Evolutionary conservation across 1,140 invertebrate genomes (phyloP), one percentile per base, ranked within the genome.

Genomic region (Chlorops oryzae): DNA sequence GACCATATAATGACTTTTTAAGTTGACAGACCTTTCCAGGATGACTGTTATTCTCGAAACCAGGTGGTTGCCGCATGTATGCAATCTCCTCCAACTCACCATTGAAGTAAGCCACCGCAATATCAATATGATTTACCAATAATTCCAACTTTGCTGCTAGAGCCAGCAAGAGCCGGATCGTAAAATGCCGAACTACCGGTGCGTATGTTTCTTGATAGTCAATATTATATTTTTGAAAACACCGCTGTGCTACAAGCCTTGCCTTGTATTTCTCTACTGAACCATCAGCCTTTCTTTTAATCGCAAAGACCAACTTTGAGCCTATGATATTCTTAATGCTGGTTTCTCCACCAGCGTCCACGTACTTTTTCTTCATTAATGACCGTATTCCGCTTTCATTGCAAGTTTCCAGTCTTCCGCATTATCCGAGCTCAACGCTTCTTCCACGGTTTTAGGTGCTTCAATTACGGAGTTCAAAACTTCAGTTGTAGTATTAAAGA

Each of bases 41-140:
- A n/a, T 46, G 5, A 10, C 10, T 38, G 27, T 37, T 15, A 67
- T 61, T 54, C 22, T 62, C 50, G 21, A 61, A 65, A 13, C 61
- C 65, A 38, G 56, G 54, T 38, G 73, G 73, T 60, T 56, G 70
- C 38, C 55, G 54, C 65, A 76, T 74, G 61, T 59, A 78, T 12
- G 76, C 56, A 7, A 58, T 56, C 58, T 77, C 73, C n/a, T 73
- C 56, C 28, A 73, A 59, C 34, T 60, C 52, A 12, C 64, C 75
- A 61, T 75, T 65, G 51, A 73, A 61, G 55, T 73, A 78, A 0
- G 75, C 75, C 17, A 68, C 70, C 37, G 61, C 63, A 1, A 68
- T 59, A 55, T 76, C 74, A 48, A 72, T 59, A 17, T 74, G 66
- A 25, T 61, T 37, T 21, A 68, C 50, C 34, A 63, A 32, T 41